Base-by-base conservation (phyloP, 2,888 invertebrate species). In the Trilocha varians region DNA sequence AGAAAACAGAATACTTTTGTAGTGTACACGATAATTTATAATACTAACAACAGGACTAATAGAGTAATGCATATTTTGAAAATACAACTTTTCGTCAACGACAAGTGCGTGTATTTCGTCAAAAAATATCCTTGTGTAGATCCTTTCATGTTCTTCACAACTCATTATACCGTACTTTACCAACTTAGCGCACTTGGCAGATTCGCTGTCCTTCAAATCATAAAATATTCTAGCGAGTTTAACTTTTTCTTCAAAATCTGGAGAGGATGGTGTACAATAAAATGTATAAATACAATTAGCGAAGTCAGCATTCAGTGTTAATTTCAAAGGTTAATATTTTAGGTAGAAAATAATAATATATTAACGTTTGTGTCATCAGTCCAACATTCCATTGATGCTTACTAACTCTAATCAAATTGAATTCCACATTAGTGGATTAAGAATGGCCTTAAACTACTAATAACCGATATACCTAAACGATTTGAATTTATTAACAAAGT, bases 11-110 rank as follows among this genome's bases (percentile, higher is more conserved):
- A n/a, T 32, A 33, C 0, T 13, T 13, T 32, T 39, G 6, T 14
- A 8, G n/a, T n/a, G n/a, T n/a, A n/a, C n/a, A n/a, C n/a, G n/a
- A 18, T 90, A 58, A 43, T 46, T 43, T 16, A 40, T 13, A 15
- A 39, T 44, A 75, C 80, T 76, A 52, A 90, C 90, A 56, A 78
- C 66, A 13, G 89, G 89, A 15, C 68, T 61, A 42, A 90, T 73
- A n/a, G 72, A 61, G 57, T 90, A 89, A 54, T 83, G 72, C n/a
- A 58, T 66, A 48, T 78, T 64, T 47, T 77, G 69, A 46, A 72
- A 82, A 18, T 57, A 59, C 16, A 85, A 55, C 3, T 70, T 53
- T 51, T 82, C 78, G 42, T 84, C 85, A 3, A 75, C 76, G 5
- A 82, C 76, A 2, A 85, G 62, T 6, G 78, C 63, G 40, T 82